phyloP scores from a whole-genome alignment of 2,888 invertebrate genomes.

The Prenolepis imparis region DNA sequence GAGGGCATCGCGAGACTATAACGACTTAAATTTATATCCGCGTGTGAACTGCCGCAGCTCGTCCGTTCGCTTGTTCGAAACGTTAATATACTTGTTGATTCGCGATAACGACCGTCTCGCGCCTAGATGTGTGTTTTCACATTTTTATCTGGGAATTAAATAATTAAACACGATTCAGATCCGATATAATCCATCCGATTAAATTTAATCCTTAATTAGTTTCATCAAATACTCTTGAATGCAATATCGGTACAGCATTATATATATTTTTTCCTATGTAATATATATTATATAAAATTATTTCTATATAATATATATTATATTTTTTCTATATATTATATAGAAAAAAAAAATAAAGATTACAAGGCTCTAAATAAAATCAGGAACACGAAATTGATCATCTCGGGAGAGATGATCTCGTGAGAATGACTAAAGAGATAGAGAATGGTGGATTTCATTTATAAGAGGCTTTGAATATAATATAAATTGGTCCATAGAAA shows the following conservation, averaged over 20 bases:
- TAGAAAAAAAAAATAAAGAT: too few species aligned
- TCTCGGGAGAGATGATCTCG: background rate
- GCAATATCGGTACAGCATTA: too few species aligned
- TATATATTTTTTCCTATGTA: too few species aligned
- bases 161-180: background rate
- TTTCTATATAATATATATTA: too few species aligned
- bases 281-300: too few species aligned
- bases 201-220: background rate
- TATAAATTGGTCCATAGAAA: background rate
- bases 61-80: background rate
- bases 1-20: constrained; percentile 17
- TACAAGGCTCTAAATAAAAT: too few species aligned
- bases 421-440: background rate
- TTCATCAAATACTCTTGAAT: background rate
- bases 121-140: background rate
- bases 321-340: too few species aligned
- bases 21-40: constrained; percentile 42
- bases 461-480: background rate
- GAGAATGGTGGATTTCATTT: background rate
- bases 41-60: constrained; percentile 31
- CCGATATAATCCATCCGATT: background rate
- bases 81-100: constrained; percentile 70
- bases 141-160: background rate
- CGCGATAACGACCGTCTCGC: constrained; percentile 22
- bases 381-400: background rate